Conservation (phyloP, 2,888 invertebrate species). For the Cetonia aurata region DNA sequence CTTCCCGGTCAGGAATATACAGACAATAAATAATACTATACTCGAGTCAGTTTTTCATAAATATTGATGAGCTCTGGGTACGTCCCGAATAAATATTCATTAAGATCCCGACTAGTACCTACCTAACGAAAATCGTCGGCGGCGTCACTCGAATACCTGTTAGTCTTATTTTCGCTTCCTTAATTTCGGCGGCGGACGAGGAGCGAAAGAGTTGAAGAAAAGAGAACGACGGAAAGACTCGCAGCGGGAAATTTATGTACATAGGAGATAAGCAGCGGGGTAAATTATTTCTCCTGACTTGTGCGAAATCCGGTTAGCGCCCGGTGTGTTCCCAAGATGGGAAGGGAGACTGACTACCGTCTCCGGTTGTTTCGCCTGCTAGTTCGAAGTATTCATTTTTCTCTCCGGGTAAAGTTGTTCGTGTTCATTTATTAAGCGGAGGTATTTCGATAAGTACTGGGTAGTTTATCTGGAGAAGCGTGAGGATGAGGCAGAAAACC, state of each 20-base stretch:
- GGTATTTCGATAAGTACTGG: too few relatives aligned
- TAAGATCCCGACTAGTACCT: constrained; percentile 5
- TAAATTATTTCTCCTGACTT: constrained; percentile 33
- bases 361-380: too few relatives aligned
- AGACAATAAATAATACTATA: constrained; percentile 32
- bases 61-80: constrained; percentile 33
- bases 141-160: constrained; percentile 15
- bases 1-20: background rate
- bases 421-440: too few relatives aligned
- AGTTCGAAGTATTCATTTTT: too few relatives aligned
- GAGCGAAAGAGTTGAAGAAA: constrained; percentile 5
- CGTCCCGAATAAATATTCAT: constrained; percentile 37
- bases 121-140: constrained; percentile 18
- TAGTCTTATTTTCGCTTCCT: constrained; percentile 29
- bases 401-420: too few relatives aligned
- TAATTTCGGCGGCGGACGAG: constrained; percentile 15
- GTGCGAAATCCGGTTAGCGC: constrained; percentile 24
- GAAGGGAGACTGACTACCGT: too few relatives aligned
- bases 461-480: too few relatives aligned
- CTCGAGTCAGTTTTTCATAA: constrained; percentile 23
- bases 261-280: constrained; percentile 25
- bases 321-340: too few relatives aligned
- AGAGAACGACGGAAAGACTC: background rate
- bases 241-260: constrained; percentile 29
- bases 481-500: too few relatives aligned